Percentiles rank a stretch among this genome's conserved stretches.
phyloP scores from a whole-genome alignment of 2,797 vertebrate genomes.

The Phataginus tricuspis region DNA sequence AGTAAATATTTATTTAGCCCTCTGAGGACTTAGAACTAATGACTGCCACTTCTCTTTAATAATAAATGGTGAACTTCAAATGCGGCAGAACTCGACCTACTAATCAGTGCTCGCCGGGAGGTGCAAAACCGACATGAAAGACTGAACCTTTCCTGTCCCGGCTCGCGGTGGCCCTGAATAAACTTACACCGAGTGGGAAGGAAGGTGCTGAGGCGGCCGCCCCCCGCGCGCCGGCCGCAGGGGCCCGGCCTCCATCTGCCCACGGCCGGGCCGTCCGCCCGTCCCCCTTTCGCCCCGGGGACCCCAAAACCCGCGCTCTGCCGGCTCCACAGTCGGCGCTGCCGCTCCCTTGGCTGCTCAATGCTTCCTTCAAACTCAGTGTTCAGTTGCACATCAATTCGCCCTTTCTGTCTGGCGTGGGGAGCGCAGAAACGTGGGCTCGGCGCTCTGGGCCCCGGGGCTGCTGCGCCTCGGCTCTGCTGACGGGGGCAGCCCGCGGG shows the following conservation, averaged over 20 bases:
- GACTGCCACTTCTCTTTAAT: conserved; percentile 57
- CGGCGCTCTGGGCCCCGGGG: background rate
- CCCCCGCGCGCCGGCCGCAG: background rate
- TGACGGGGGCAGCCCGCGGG: accelerated
- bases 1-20: background rate
- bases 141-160: background rate
- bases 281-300: background rate
- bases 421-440: background rate
- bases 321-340: background rate
- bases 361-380: conserved; percentile 42
- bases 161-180: conserved; percentile 26
- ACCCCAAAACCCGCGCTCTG: conserved; percentile 32
- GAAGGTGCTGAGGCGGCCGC: background rate
- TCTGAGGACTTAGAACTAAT: background rate
- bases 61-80: conserved; percentile 74
- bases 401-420: background rate
- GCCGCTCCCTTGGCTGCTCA: conserved; percentile 40
- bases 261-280: background rate
- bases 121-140: conserved; percentile 46
- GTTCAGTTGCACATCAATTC: conserved; percentile 46
- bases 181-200: conserved; percentile 9
- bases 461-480: background rate
- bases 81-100: conserved; percentile 61
- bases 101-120: conserved; percentile 65
- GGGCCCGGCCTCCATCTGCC: background rate